These are phyloP conservation scores for Oxystoma pomonae DNA, from an alignment of 2,888 invertebrate species.

Conservation along the genomic window DNA sequence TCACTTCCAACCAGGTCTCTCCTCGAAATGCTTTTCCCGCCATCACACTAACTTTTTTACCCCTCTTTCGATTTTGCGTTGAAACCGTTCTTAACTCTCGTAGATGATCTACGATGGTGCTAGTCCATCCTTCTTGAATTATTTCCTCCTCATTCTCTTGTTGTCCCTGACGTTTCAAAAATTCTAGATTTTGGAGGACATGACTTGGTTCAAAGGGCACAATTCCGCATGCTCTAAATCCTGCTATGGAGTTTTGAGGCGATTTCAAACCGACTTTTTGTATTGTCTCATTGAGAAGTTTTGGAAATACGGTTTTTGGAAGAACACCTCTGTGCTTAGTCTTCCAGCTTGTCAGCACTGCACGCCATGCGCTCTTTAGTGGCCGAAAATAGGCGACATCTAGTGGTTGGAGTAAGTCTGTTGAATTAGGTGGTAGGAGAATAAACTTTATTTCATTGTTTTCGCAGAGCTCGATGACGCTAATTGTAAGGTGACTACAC, in stretches of 20 bases:
- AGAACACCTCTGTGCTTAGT: too few species aligned
- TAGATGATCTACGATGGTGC: not conserved
- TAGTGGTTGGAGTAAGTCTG: too few species aligned
- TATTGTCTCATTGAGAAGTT: slow-evolving; percentile 3
- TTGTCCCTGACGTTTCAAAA: too few species aligned
- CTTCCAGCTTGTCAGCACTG: too few species aligned
- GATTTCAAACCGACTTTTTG: not conserved
- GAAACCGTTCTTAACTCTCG: not conserved
- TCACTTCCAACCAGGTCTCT: not conserved
- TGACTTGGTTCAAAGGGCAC: not conserved
- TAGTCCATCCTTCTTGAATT: not conserved
- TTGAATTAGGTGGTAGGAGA: too few species aligned
- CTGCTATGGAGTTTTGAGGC: not conserved
- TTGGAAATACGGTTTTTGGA: too few species aligned
- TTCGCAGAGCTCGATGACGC: too few species aligned
- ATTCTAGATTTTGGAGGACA: not conserved
- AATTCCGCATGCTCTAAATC: not conserved
- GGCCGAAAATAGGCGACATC: too few species aligned
- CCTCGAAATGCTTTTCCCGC: not conserved
- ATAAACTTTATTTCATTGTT: too few species aligned
- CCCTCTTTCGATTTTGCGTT: not conserved
- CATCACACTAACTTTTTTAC: not conserved
- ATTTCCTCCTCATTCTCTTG: too few species aligned
- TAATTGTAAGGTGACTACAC: too few species aligned
- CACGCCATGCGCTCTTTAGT: too few species aligned